Percentiles rank a stretch among this genome's conserved stretches.
These are phyloP conservation scores for Sphinx pinastri DNA, from an alignment of 2,888 invertebrate species.

Conservation along the genomic window DNA sequence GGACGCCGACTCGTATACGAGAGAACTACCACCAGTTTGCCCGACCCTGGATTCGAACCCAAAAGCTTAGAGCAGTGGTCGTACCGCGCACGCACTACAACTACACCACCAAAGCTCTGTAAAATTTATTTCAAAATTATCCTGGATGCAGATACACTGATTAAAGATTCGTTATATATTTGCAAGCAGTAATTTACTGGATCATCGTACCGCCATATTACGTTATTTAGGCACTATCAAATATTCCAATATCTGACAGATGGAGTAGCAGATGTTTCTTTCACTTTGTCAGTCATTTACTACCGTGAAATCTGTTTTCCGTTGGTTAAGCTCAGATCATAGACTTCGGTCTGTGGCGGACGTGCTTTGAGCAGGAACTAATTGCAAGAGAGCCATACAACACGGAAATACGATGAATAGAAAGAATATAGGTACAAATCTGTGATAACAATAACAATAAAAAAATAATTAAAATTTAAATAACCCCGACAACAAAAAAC, in stretches of 20 bases:
- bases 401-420: conserved; percentile 48
- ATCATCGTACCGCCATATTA: neutral
- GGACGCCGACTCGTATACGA: too few species aligned
- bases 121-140: too few species aligned
- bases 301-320: conserved; percentile 66
- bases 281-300: conserved; percentile 56
- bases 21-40: too few species aligned
- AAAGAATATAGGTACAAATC: conserved; percentile 30
- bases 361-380: conserved; percentile 82
- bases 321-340: conserved; percentile 73
- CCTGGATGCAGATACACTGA: too few species aligned
- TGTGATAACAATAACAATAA: conserved; percentile 6
- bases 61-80: too few species aligned
- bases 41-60: too few species aligned
- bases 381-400: conserved; percentile 76
- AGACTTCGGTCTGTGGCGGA: conserved; percentile 74
- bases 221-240: neutral
- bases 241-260: conserved; percentile 15
- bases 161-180: too few species aligned
- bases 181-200: neutral
- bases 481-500: too few species aligned
- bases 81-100: too few species aligned
- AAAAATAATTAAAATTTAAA: too few species aligned
- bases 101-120: too few species aligned
- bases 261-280: conserved; percentile 39